Evolutionary conservation across 2,888 invertebrate species (phyloP), one percentile per base, ranked within the genome.

Genomic region (Tanytarsus gracilentus): DNA sequence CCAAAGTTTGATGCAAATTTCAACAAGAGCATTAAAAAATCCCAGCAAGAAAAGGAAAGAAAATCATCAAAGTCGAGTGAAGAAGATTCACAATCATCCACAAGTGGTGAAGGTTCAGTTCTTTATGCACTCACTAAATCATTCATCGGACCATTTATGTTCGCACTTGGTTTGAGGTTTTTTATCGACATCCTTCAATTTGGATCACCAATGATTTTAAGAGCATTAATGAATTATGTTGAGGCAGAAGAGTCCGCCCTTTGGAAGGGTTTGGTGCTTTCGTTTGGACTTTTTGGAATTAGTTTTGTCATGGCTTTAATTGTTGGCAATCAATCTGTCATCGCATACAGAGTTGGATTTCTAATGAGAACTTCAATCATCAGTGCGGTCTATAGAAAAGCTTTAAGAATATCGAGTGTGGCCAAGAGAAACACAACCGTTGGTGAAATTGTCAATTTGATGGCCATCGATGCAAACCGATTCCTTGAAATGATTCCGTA

Each of bases 221-320:
- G 49, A 14, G 48, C 48, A 9, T 29, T 59, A 9, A 58, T 58
- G 16, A 48, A 16, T 21, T 61, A 36, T 2, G 68, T 66, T 23
- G 30, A 44, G 30, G 67, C 68, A 2, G 68, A 71, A 25, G 68
- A 69, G 30, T n/a, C n/a, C 23, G 62, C 63, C n/a, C 14, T 62
- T 16, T 82, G 82, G 81, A 77, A 78, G 66, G 82, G 83, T 9
- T 75, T 79, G 64, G 67, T 78, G n/a, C 81, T 78, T 66, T 79
- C 81, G 4, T 62, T 69, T 1, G 62, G 75, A 1, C 70, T 84
- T 67, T 76, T 83, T 62, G 61, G 74, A 4, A 72, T 75, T 1
- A 74, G 79, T 1, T 66, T 75, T 4, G 30, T 77, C 1, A 77
- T 78, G 66, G 79, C 81, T 1, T 64, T 81, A 50, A 66, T 80